Base-by-base conservation (phyloP, 2,888 invertebrate genomes). In the Mamestra brassicae region DNA sequence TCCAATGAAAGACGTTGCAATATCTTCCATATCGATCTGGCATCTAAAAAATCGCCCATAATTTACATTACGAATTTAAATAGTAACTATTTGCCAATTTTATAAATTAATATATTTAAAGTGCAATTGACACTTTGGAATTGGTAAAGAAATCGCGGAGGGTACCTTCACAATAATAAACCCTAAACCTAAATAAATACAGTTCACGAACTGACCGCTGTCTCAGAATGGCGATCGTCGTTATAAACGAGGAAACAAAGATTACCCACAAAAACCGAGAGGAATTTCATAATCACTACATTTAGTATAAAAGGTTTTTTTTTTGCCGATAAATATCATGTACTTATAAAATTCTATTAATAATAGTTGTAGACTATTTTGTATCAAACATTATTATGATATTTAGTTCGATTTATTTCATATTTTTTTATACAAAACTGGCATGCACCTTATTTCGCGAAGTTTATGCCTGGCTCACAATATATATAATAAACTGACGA, bases 131-230 rank as follows among this genome's bases (percentile, higher is more conserved):
- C 85, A 85, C 85, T 80, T 81, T 67, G 69, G 78, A 81, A 80
- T 81, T 80, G 73, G 75, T 78, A 79, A 81, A 74, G 74, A 65
- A 81, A 84, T 85, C 81, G 86, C 88, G 88, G 88, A 88, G 87
- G 89, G 89, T 83, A 80, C 81, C 83, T 87, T 85, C 77, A 88
- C 83, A 87, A 83, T 80, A 83, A 84, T 78, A 81, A 88, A 87
- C 78, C 79, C 87, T 86, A 86, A 71, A 79, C 75, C 87, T 89
- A 89, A 89, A 88, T 89, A 89, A 89, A 89, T 87, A 89, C 84
- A 78, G 76, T 76, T 64, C 78, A 84, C 86, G 81, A 84, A 64
- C 74, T 74, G 66, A 82, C 77, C 83, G 79, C 83, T 71, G 73
- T 81, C 65, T 84, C 71, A 80, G 78, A 74, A 74, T 79, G 73